Conservation (phyloP, 2,797 vertebrate genomes). For the Enteromius unitaeniatus region DNA sequence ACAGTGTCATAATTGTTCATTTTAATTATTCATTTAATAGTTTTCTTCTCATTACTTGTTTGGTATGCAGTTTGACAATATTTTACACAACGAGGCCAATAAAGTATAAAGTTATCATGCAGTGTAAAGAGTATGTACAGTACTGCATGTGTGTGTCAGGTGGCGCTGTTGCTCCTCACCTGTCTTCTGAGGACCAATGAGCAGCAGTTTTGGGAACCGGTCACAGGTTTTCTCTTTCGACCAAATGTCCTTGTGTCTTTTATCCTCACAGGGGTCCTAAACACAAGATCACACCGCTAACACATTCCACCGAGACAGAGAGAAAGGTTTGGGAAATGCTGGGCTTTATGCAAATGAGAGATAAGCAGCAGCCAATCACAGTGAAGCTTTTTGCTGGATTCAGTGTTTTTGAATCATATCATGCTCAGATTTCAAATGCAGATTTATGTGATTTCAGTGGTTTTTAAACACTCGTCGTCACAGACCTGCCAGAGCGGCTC, state of each 20-base stretch:
- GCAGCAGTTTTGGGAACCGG: constrained; percentile 86
- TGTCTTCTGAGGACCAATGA: constrained; percentile 88
- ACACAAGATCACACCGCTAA: constrained; percentile 12
- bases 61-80: background rate
- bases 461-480: background rate
- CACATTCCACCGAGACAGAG: background rate
- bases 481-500: constrained; percentile 96
- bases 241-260: constrained; percentile 90
- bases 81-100: background rate
- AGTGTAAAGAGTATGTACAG: background rate
- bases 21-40: background rate
- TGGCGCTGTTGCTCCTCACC: constrained; percentile 70
- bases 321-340: background rate
- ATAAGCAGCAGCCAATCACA: background rate
- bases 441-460: background rate
- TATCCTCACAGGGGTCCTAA: constrained; percentile 87
- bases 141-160: background rate
- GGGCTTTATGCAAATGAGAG: background rate
- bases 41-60: background rate
- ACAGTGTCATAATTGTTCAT: background rate
- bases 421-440: background rate
- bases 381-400: background rate
- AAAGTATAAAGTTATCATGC: background rate
- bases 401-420: background rate
- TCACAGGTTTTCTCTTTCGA: constrained; percentile 90